These are phyloP conservation scores for Theocolax elegans DNA, from an alignment of 1,140 invertebrate genomes.

Conservation along the genomic window DNA sequence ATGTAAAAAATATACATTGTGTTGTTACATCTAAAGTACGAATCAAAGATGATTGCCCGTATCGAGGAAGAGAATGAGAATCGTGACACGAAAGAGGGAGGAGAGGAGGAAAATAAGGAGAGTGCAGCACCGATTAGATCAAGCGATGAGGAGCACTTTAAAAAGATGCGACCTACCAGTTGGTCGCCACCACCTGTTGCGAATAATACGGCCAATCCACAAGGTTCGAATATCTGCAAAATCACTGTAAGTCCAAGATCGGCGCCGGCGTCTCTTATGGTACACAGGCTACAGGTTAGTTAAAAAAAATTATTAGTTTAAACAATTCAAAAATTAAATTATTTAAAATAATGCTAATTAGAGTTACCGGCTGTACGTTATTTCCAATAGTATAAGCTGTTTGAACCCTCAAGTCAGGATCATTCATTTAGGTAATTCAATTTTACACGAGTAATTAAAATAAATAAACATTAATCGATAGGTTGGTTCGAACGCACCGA, in stretches of 20 bases:
- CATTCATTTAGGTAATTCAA: too few relatives aligned
- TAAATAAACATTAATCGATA: too few relatives aligned
- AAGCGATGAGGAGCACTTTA: constrained; percentile 54
- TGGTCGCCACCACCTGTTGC: constrained; percentile 62
- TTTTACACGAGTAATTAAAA: too few relatives aligned
- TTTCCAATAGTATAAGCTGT: too few relatives aligned
- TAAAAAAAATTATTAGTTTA: constrained; percentile 45
- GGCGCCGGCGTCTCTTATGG: constrained; percentile 55
- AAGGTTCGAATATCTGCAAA: constrained; percentile 58
- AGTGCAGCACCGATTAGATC: constrained; percentile 20
- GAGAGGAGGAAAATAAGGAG: not conserved
- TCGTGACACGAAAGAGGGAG: not conserved
- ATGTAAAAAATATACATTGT: not conserved
- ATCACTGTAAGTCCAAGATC: constrained; percentile 63
- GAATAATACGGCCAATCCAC: constrained; percentile 22
- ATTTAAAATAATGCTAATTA: too few relatives aligned
- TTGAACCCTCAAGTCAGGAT: too few relatives aligned
- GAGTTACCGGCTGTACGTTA: too few relatives aligned
- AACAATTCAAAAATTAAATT: too few relatives aligned
- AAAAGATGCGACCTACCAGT: constrained; percentile 59
- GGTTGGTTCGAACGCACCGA: not conserved
- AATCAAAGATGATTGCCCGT: not conserved
- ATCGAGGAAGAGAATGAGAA: constrained; percentile 21
- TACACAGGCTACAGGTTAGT: constrained; percentile 72
- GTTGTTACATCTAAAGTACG: not conserved